Evolutionary conservation across 1,140 invertebrate species (phyloP).

Genomic region (Drosophila repletoides): DNA sequence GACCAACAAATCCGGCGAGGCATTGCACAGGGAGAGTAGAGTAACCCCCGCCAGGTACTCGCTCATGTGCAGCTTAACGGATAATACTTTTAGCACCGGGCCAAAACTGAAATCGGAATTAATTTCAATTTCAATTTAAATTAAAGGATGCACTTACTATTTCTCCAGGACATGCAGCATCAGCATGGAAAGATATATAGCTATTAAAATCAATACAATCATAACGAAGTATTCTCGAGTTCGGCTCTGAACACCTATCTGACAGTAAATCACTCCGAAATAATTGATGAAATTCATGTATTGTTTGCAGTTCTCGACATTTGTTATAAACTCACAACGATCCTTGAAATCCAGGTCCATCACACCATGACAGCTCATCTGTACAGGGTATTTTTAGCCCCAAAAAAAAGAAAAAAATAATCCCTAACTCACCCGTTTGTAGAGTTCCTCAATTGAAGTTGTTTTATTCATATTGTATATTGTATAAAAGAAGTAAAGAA

Average conservation of each 20-base stretch:
- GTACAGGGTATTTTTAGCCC: too few species aligned
- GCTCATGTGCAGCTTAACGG: conserved; percentile 36
- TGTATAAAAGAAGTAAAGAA: background rate
- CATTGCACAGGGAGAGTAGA: conserved; percentile 43
- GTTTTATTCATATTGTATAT: background rate
- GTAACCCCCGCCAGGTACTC: conserved; percentile 51
- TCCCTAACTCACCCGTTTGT: background rate
- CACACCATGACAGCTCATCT: conserved; percentile 25
- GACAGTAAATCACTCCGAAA: conserved; percentile 21
- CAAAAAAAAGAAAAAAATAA: background rate
- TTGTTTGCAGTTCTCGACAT: background rate
- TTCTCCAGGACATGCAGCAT: background rate
- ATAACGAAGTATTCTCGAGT: background rate
- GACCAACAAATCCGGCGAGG: conserved; percentile 33
- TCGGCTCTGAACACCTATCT: background rate
- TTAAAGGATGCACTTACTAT: background rate
- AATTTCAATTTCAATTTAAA: background rate
- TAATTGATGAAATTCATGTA: conserved; percentile 17
- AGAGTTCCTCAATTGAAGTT: background rate
- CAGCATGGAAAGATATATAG: conserved; percentile 11
- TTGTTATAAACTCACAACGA: background rate
- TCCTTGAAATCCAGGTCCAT: background rate
- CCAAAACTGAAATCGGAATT: conserved; percentile 18
- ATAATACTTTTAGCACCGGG: conserved; percentile 37
- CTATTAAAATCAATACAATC: background rate